Conservation (phyloP, 2,797 vertebrate species). For the Hybognathus amarus region DNA sequence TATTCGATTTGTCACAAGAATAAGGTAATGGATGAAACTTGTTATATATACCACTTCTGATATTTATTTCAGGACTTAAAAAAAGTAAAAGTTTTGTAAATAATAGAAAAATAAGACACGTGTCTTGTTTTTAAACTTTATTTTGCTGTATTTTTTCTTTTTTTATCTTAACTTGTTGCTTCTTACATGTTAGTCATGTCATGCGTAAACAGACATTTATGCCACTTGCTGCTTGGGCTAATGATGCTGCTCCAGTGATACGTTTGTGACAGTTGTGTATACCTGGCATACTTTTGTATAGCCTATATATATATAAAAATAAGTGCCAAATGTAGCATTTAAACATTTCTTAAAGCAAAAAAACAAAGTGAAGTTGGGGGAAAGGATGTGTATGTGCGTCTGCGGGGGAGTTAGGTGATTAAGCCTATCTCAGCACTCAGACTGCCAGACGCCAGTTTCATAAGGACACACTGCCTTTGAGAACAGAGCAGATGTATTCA, state of each 20-base stretch:
- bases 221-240: background rate
- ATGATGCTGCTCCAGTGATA: constrained; percentile 19
- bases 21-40: constrained; percentile 46
- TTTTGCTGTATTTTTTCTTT: background rate
- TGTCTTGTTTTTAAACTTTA: background rate
- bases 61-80: background rate
- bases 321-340: background rate
- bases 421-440: constrained; percentile 82
- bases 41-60: too few relatives aligned
- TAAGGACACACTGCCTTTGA: constrained; percentile 55
- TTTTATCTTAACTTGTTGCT: constrained; percentile 37
- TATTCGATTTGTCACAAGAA: background rate
- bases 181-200: background rate
- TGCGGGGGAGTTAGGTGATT: constrained; percentile 73
- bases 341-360: background rate
- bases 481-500: constrained; percentile 58
- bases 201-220: background rate
- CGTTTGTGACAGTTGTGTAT: background rate
- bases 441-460: constrained; percentile 89
- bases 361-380: background rate
- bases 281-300: background rate
- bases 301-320: too few relatives aligned
- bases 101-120: background rate
- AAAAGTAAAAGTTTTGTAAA: background rate
- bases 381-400: constrained; percentile 3